Evolutionary conservation across 1,140 invertebrate species (phyloP), one percentile per base, ranked within the genome.

Genomic region (Ceratoteleas bidentatus): DNA sequence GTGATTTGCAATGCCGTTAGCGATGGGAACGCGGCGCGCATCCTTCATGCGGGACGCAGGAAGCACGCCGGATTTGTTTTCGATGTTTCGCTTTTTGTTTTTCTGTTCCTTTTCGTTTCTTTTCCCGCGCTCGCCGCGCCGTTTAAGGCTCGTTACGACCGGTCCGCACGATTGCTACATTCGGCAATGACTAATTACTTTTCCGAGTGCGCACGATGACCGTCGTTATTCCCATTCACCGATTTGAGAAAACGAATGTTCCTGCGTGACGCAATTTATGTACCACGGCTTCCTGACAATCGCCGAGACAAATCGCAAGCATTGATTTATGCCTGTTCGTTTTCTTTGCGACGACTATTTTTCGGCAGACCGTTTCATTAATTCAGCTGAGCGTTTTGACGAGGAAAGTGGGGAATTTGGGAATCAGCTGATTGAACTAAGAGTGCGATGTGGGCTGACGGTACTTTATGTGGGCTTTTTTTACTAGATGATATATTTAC

Each of bases 131-230:
- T n/a, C n/a, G n/a, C n/a, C 58, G 34, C 75, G 78, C 70, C 56
- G 70, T 65, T 81, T 81, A 70, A 75, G 78, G 36, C 58, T 81
- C 77, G 77, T 80, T 80, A 75, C 69, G 78, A 81, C 78, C 65
- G 70, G 78, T 81, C 70, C 50, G 24, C 56, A 36, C 45, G 47
- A 33, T 50, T 78, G 52, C 66, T 43, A 73, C 78, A 70, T 81
- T 81, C 78, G 78, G 78, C 78, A 75, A 75, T 70, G 78, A 75
- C 57, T 70, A 81, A 81, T 81, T 81, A 81, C 69, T 81, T 81
- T 81, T 57, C 64, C 57, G 52, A 69, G 40, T 64, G 38, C 14
- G 15, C 70, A 53, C 57, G 70, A 64, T 52, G 38, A 62, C 34
- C 60, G 64, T 74, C 77, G 58, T 81, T 81, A 80, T 74, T 81